A percentile compares a stretch with the other conserved stretches of the same genome.
Evolutionary conservation across 2,113 vertebrate species (phyloP).

Genomic region (Ciconia maguari): DNA sequence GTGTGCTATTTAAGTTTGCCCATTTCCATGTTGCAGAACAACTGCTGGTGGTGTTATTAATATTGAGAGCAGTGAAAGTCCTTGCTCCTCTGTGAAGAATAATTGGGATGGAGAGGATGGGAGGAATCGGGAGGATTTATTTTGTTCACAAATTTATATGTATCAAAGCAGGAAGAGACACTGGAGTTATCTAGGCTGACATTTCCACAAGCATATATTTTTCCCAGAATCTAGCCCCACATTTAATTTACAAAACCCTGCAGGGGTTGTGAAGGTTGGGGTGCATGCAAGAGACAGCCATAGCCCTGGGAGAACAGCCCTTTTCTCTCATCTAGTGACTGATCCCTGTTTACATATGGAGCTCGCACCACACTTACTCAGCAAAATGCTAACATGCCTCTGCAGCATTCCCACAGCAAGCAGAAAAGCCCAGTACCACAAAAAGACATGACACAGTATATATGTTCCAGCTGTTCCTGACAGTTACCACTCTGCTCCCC

Average conservation of each 20-base stretch:
- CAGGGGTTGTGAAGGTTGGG: background rate
- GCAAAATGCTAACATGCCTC: conserved; percentile 53
- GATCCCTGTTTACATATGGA: conserved; percentile 46
- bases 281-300: background rate
- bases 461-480: conserved; percentile 66
- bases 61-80: background rate
- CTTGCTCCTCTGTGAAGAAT: background rate
- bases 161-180: background rate
- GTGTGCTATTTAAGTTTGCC: background rate
- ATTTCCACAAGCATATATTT: background rate
- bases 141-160: background rate
- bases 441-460: conserved; percentile 41
- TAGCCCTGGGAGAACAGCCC: background rate
- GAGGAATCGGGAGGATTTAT: background rate
- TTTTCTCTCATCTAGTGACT: conserved; percentile 6
- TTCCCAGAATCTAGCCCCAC: background rate
- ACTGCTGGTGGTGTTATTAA: background rate
- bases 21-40: background rate
- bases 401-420: conserved; percentile 50
- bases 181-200: background rate
- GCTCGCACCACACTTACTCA: conserved; percentile 50
- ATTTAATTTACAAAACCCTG: background rate
- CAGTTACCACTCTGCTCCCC: conserved; percentile 16
- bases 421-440: conserved; percentile 34
- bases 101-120: background rate